Evolutionary conservation across 2,888 invertebrate genomes (phyloP), one percentile per base, ranked within the genome.

Genomic region (Frankliniella intonsa): DNA sequence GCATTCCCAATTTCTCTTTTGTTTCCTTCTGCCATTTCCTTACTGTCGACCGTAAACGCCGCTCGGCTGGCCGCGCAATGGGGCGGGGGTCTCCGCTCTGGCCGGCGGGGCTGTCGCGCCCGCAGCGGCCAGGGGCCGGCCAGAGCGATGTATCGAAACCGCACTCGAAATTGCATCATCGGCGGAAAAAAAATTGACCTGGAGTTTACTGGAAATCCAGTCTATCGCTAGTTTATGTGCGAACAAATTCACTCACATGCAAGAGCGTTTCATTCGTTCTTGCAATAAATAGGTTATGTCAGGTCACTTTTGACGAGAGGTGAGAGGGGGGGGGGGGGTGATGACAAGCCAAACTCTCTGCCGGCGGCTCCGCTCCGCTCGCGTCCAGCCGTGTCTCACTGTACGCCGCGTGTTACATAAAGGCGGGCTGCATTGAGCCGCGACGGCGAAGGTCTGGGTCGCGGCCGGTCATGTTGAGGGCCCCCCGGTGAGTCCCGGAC

Each of bases 21-120:
- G 69, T 76, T 76, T 76, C 25, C 69, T 38, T 38, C 38, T 38
- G 38, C 38, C 69, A 25, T 25, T 76, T 76, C 69, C 69, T 76
- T 76, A 76, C 69, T 76, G 69, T 76, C 69, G 69, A 12, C 69
- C 12, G 69, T 76, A 76, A 76, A 76, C 22, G 69, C 25, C 69
- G 69, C 69, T 76, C 22, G n/a, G 22, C 69, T 22, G 69, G 22
- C 69, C n/a, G n/a, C 25, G 62, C n/a, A 12, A 7, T 1, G 69
- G 5, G 9, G 10, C 25, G 0, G 25, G 19, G 62, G 38, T 0
- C 62, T 17, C 62, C 14, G 69, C 69, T 22, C n/a, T n/a, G 22
- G 19, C 9, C 69, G 19, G 55, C 14, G 17, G 55, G 12, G 69
- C 69, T 76, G 69, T 76, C 69, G 25, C 69, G 17, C 12, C 1